A percentile compares a stretch with the other conserved stretches of the same genome.
These are phyloP conservation scores for Erethizon dorsatum DNA, from an alignment of 2,797 vertebrate species.

Conservation along the genomic window DNA sequence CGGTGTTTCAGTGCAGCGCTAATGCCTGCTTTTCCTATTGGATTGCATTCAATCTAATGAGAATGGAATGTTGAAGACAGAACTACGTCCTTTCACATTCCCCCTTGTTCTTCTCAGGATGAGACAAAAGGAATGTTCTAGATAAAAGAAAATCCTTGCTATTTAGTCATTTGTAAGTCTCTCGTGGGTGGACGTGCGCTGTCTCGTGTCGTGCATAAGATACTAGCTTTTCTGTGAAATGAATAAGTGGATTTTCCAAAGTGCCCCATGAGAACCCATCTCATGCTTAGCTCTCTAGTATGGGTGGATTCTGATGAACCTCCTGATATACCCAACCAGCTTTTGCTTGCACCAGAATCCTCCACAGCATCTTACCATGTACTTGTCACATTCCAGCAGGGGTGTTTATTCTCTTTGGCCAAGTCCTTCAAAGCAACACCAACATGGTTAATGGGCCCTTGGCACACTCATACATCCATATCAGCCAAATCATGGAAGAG, in stretches of 20 bases:
- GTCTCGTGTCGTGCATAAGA: background rate
- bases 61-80: background rate
- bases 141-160: background rate
- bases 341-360: background rate
- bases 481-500: background rate
- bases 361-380: background rate
- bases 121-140: background rate
- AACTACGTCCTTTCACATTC: background rate
- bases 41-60: constrained; percentile 5
- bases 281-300: background rate
- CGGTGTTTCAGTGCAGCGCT: background rate
- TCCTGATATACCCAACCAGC: background rate
- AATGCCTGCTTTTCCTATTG: constrained; percentile 1
- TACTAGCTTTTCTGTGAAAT: background rate
- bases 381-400: background rate
- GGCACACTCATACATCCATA: background rate
- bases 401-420: background rate
- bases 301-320: too few species aligned
- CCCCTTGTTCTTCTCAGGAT: background rate
- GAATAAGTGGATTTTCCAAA: background rate
- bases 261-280: background rate
- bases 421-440: background rate
- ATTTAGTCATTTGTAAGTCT: background rate
- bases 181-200: background rate
- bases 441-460: background rate